Evolutionary conservation across 1,140 invertebrate genomes (phyloP), one percentile per base, ranked within the genome.

Genomic region (Antheraea mylitta): DNA sequence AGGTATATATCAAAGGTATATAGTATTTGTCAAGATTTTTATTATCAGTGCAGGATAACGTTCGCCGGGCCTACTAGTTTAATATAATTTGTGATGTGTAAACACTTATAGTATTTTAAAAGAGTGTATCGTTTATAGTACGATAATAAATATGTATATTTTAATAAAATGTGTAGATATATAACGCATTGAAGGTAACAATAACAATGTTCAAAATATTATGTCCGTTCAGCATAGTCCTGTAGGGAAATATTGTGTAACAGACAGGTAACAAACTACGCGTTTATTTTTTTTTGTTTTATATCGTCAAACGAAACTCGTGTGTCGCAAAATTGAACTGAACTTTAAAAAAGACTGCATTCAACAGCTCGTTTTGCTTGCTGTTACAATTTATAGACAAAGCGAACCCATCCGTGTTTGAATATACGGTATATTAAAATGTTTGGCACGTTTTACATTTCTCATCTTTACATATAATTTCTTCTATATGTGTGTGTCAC

Each of bases 161-260:
- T 16, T 16, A 16, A n/a, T 30, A 37, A 19, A 60, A 19, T 63
- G 22, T 63, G n/a, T 63, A 8, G 30, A 63, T 19, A 60, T 66
- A 62, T 66, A 67, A 71, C 30, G 6, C 5, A 71, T 64, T 64
- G 65, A 71, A 71, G 64, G 58, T 48, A 18, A 45, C 48, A 67
- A 63, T 53, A 67, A 59, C 63, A 71, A 59, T 64, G 66, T 71
- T 37, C 64, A 64, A 59, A 67, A 42, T 58, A 53, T 61, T 45
- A 36, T 63, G 53, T 61, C 67, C 61, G 53, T 53, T 36, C 60
- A 58, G 59, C 58, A 16, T 61, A 58, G 64, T 64, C 61, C 71
- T 72, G 62, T 72, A 72, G 67, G 71, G 66, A 68, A 72, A 72
- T 68, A 53, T 68, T 64, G 66, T 42, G 38, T 71, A 59, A 68